Evolutionary conservation across 2,797 vertebrate genomes (phyloP), one percentile per base, ranked within the genome.

Genomic region (Aplochiton taeniatus): DNA sequence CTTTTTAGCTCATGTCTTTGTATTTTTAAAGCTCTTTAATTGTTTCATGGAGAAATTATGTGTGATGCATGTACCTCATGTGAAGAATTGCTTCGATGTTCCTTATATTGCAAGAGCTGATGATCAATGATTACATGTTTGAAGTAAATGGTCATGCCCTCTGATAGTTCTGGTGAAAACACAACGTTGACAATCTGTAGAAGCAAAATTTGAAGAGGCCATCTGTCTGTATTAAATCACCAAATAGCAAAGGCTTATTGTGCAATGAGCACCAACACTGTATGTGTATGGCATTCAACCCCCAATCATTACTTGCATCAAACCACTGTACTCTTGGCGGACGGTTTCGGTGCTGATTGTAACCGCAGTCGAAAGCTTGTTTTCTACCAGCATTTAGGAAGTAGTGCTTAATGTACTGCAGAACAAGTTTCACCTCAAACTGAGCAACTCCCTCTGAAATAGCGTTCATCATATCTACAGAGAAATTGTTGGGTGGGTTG

Each of bases 81-180:
- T 73, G 54, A 18, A 67, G 42, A 65, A 72, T 11, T 47, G 66
- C 9, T 9, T 65, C 66, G 4, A 65, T 69, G 1, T 63, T 44
- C 20, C 61, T 70, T 56, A 72, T 70, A 18, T 8, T 49, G 17
- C 31, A 20, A 63, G 62, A 57, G 49, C 68, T 78, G 67, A 13
- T 73, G 77, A 14, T 78, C 68, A 73, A 12, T 48, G 16, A 82
- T 74, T 60, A 79, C 69, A 62, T 70, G 66, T 78, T 82, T 77
- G 8, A 69, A 68, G 31, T 69, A 58, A 11, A 69, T 61, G 50
- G 66, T 78, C 69, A 77, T 70, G 19, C 55, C 68, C n/a, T 69
- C 13, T 10, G 44, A 10, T 9, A 71, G 18, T 12, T 49, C 68
- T 41, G 66, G 74, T 63, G 73, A 80, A 74, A 78, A 78, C 31